Conservation (phyloP, 2,113 vertebrate species). For the Formicarius rufipectus region DNA sequence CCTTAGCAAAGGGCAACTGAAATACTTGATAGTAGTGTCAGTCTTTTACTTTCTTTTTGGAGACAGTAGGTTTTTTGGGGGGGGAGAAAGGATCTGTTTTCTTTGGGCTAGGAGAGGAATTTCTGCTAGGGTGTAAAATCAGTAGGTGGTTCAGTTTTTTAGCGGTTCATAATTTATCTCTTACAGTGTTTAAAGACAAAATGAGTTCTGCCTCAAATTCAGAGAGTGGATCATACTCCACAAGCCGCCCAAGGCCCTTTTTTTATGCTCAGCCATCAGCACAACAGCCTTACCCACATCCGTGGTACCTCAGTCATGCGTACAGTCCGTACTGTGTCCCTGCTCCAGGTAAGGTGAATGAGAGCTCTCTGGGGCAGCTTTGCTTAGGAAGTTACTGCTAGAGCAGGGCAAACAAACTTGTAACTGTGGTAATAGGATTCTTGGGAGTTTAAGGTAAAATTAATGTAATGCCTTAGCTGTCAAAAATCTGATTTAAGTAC, state of each 20-base stretch:
- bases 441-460: not conserved
- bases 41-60: not conserved
- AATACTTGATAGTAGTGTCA: not conserved
- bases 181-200: not conserved
- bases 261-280: slow-evolving; percentile 62
- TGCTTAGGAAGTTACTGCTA: not conserved
- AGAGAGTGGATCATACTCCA: slow-evolving; percentile 51
- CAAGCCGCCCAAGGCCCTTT: slow-evolving; percentile 55
- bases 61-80: not conserved
- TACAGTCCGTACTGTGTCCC: slow-evolving; percentile 54
- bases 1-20: not conserved
- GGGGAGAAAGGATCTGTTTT: not conserved
- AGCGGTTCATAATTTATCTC: not conserved
- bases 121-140: not conserved
- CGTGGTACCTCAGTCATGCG: slow-evolving; percentile 53
- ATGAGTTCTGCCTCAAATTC: slow-evolving; percentile 58
- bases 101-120: not conserved
- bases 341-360: slow-evolving; percentile 49
- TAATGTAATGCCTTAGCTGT: not conserved
- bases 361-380: not conserved
- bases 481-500: not conserved
- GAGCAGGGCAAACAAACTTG: not conserved
- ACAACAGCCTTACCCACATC: slow-evolving; percentile 60
- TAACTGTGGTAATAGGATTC: not conserved
- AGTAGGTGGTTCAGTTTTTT: accelerated